A percentile compares a stretch with the other conserved stretches of the same genome.
Conservation (phyloP, 2,888 invertebrate species). For the Coelopa pilipes region DNA sequence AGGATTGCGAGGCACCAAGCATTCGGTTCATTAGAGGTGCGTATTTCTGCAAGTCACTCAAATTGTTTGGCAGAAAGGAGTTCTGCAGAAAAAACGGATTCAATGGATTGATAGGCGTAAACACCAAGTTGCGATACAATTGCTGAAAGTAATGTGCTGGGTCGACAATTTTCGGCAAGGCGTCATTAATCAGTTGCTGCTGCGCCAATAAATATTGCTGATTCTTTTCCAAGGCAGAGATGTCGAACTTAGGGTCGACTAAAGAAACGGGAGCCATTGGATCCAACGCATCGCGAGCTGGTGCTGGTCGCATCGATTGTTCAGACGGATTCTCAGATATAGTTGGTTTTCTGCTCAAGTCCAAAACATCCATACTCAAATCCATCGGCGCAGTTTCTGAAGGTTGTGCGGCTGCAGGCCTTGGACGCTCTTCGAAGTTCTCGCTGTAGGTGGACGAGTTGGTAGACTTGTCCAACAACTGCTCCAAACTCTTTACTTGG, state of each 20-base stretch:
- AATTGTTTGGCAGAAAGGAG: constrained; percentile 68
- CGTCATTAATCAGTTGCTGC: constrained; percentile 74
- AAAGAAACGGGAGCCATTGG: constrained; percentile 50
- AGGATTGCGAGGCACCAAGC: constrained; percentile 44
- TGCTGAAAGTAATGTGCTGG: constrained; percentile 72
- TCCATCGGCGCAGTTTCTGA: constrained; percentile 74
- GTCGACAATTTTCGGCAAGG: constrained; percentile 72
- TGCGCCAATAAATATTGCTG: constrained; percentile 74
- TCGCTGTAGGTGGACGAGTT: constrained; percentile 56
- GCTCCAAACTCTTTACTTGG: constrained; percentile 73
- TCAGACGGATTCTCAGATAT: constrained; percentile 13
- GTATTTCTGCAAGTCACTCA: constrained; percentile 73
- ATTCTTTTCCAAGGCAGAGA: constrained; percentile 69
- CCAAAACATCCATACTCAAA: constrained; percentile 81
- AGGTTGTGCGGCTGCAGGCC: constrained; percentile 58
- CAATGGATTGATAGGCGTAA: constrained; percentile 73
- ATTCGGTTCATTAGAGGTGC: constrained; percentile 65
- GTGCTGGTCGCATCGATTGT: background rate
- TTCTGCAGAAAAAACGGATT: constrained; percentile 75
- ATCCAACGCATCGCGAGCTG: constrained; percentile 71
- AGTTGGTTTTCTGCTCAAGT: constrained; percentile 81
- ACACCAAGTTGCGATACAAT: constrained; percentile 71
- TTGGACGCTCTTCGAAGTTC: constrained; percentile 66
- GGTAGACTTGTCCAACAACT: constrained; percentile 67
- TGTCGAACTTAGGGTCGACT: constrained; percentile 49